phyloP scores from a whole-genome alignment of 2,888 invertebrate species.

The Schizotus pectinicornis region DNA sequence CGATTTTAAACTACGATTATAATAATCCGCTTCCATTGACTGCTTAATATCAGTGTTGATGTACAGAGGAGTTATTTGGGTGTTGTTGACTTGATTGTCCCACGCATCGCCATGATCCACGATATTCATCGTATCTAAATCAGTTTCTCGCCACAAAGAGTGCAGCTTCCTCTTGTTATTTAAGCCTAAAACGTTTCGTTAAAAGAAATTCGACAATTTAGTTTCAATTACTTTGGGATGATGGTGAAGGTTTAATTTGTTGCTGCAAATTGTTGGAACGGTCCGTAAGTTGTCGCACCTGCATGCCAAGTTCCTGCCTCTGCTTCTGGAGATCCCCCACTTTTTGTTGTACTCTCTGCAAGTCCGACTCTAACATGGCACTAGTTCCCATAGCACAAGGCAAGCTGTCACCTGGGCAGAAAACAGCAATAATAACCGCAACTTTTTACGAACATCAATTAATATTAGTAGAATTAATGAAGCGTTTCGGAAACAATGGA shows the following conservation, averaged over 20 bases:
- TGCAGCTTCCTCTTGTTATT: constrained; percentile 65
- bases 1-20: constrained; percentile 69
- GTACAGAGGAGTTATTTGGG: constrained; percentile 67
- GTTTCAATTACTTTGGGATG: constrained; percentile 31
- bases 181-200: constrained; percentile 15
- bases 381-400: constrained; percentile 64
- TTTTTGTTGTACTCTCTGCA: constrained; percentile 81
- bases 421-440: constrained; percentile 1
- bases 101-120: constrained; percentile 71
- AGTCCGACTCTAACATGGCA: constrained; percentile 77
- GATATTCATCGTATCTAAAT: constrained; percentile 82
- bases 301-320: constrained; percentile 83
- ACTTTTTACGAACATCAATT: not conserved
- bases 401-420: constrained; percentile 54
- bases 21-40: constrained; percentile 45
- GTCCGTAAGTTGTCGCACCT: constrained; percentile 84
- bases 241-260: constrained; percentile 56
- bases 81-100: constrained; percentile 40
- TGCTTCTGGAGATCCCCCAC: constrained; percentile 87
- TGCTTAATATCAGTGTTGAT: constrained; percentile 67
- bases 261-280: constrained; percentile 76
- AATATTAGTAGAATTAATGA: not conserved
- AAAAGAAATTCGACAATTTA: too few relatives aligned
- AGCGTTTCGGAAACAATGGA: not conserved
- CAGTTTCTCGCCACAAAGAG: constrained; percentile 87